Conservation (phyloP, 2,113 vertebrate genomes). For the Paracanthobrama guichenoti region DNA sequence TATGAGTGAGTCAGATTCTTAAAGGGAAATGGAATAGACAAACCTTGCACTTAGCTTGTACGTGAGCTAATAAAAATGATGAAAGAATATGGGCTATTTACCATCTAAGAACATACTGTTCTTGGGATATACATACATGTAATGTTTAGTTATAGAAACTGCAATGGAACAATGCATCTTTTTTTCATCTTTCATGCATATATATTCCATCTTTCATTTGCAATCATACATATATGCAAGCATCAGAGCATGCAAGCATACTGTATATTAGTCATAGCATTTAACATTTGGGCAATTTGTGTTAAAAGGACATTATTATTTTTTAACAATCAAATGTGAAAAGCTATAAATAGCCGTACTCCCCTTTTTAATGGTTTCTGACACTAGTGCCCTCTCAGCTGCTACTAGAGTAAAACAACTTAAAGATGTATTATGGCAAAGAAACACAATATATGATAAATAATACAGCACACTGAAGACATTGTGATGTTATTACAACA, state of each 20-base stretch:
- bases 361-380: not conserved
- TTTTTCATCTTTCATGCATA: conserved; percentile 33
- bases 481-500: too few relatives aligned
- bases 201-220: not conserved
- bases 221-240: not conserved
- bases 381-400: not conserved
- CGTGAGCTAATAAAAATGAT: conserved; percentile 15
- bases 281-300: conserved; percentile 39
- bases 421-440: not conserved
- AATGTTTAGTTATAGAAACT: conserved; percentile 1
- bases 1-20: conserved; percentile 31
- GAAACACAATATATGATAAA: not conserved
- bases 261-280: conserved; percentile 15
- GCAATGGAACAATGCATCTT: conserved; percentile 51
- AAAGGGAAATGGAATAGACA: conserved; percentile 5
- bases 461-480: not conserved
- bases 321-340: not conserved
- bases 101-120: conserved; percentile 3
- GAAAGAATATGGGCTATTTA: not conserved
- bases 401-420: conserved; percentile 1
- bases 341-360: not conserved
- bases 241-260: not conserved
- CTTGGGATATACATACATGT: not conserved
- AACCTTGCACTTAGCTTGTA: conserved; percentile 4
- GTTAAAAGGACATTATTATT: not conserved